These are phyloP conservation scores for Eristalis tenax DNA, from an alignment of 2,888 invertebrate genomes.

Conservation along the genomic window DNA sequence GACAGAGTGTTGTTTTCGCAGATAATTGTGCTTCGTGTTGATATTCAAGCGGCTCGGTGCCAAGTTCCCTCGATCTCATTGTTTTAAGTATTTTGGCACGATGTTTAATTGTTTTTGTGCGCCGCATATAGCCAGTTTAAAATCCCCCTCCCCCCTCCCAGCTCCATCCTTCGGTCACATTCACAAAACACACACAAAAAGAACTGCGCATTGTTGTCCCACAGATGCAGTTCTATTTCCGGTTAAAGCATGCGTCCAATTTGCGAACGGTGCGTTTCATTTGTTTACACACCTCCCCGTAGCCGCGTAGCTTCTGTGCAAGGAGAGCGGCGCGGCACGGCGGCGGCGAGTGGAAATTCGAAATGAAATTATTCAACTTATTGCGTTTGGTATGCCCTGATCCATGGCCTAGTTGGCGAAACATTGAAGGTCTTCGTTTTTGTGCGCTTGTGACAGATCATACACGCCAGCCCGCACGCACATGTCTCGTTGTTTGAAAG, in stretches of 20 bases:
- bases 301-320: background rate
- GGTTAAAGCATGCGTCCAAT: slow-evolving; percentile 55
- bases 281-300: slow-evolving; percentile 71
- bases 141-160: background rate
- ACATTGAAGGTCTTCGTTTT: slow-evolving; percentile 66
- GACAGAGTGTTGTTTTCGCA: slow-evolving; percentile 30
- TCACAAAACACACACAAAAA: background rate
- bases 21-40: slow-evolving; percentile 49
- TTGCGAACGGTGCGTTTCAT: slow-evolving; percentile 37
- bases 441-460: slow-evolving; percentile 37
- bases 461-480: slow-evolving; percentile 13
- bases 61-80: slow-evolving; percentile 63
- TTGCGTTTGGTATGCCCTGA: slow-evolving; percentile 60
- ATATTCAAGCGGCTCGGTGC: slow-evolving; percentile 41
- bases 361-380: slow-evolving; percentile 61
- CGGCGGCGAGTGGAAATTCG: slow-evolving; percentile 13
- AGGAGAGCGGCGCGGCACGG: background rate
- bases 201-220: slow-evolving; percentile 66
- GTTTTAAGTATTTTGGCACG: slow-evolving; percentile 59
- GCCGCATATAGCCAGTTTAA: slow-evolving; percentile 41
- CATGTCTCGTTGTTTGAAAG: slow-evolving; percentile 27
- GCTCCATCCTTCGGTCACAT: background rate
- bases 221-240: slow-evolving; percentile 70
- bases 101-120: slow-evolving; percentile 60
- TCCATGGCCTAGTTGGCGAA: slow-evolving; percentile 72